Evolutionary conservation across 2,888 invertebrate genomes (phyloP), one percentile per base, ranked within the genome.

Genomic region (Orthosia incerta): DNA sequence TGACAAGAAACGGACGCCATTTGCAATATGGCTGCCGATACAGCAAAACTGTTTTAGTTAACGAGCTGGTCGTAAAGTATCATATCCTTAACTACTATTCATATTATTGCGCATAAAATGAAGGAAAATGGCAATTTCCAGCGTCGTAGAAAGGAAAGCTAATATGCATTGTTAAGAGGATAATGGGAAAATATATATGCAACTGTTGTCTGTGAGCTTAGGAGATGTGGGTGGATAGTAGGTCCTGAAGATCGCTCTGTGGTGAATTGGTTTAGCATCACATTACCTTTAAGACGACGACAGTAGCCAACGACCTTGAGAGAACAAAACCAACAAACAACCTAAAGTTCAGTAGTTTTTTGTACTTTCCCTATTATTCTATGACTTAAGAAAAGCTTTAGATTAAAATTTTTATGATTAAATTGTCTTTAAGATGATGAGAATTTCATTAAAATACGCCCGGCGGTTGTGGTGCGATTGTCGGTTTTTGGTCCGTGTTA

Each of bases 1-100:
- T 73, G 63, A 83, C 80, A 70, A 67, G 80, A 74, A 80, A 57
- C 67, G 63, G 63, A 61, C 84, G 80, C 60, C 57, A 80, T 81
- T 84, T 68, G 55, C 66, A 60, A 64, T 60, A 70, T 67, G 61
- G 63, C 70, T 23, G 68, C 51, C 55, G 55, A 68, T 56, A 66
- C n/a, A 64, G 56, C 66, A 71, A 51, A 63, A 79, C 48, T 53
- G 74, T 66, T 83, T 78, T 26, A 83, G 68, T 56, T 66, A 68
- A 83, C 64, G 80, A 71, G 60, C 50, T n/a, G 18, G 46, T 12
- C 55, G 55, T 74, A 31, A 67, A 79, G 31, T 79, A 50, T 46
- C 23, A 23, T 66, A 55, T 70, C 26, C 63, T 64, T 80, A 63
- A 66, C 56, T 73, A 62, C 68, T 55, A n/a, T 31, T 69, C 26